These are phyloP conservation scores for Uloborus plumipes DNA, from an alignment of 2,888 invertebrate species.

Conservation along the genomic window DNA sequence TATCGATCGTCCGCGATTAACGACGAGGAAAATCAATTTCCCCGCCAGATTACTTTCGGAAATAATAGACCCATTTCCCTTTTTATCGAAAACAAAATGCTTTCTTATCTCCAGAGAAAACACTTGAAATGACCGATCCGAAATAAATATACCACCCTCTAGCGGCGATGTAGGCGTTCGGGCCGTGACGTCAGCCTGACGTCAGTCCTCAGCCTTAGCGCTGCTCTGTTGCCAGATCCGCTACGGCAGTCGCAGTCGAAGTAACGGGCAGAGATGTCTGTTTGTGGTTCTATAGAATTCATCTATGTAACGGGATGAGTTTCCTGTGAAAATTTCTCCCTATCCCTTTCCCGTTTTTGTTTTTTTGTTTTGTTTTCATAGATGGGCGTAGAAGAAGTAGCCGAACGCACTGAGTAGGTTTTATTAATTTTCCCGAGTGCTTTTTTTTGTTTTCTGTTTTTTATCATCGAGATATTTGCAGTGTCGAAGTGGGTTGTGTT, in stretches of 20 bases:
- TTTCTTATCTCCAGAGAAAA: slow-evolving; percentile 42
- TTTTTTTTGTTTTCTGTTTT: too few relatives aligned
- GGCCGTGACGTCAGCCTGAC: slow-evolving; percentile 37
- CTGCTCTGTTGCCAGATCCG: slow-evolving; percentile 40
- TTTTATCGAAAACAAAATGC: slow-evolving; percentile 52
- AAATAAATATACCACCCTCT: slow-evolving; percentile 53
- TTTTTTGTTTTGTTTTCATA: neutral
- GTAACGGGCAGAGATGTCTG: slow-evolving; percentile 34
- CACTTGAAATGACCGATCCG: slow-evolving; percentile 44
- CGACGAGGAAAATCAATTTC: neutral
- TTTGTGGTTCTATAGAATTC: slow-evolving; percentile 28
- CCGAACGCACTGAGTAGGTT: too few relatives aligned
- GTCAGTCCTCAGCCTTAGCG: slow-evolving; percentile 36
- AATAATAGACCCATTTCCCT: slow-evolving; percentile 24
- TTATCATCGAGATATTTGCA: too few relatives aligned
- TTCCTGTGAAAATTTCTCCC: slow-evolving; percentile 3
- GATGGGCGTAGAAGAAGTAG: too few relatives aligned
- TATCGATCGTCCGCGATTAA: neutral
- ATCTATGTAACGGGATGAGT: slow-evolving; percentile 38
- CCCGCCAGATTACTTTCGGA: slow-evolving; percentile 6
- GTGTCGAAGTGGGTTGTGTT: too few relatives aligned
- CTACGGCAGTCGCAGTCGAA: slow-evolving; percentile 42
- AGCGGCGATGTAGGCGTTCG: slow-evolving; percentile 54
- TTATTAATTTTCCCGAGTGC: too few relatives aligned
- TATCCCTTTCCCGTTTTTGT: neutral